Evolutionary conservation across 2,888 invertebrate species (phyloP), one percentile per base, ranked within the genome.

Genomic region (Diarsia brunnea): DNA sequence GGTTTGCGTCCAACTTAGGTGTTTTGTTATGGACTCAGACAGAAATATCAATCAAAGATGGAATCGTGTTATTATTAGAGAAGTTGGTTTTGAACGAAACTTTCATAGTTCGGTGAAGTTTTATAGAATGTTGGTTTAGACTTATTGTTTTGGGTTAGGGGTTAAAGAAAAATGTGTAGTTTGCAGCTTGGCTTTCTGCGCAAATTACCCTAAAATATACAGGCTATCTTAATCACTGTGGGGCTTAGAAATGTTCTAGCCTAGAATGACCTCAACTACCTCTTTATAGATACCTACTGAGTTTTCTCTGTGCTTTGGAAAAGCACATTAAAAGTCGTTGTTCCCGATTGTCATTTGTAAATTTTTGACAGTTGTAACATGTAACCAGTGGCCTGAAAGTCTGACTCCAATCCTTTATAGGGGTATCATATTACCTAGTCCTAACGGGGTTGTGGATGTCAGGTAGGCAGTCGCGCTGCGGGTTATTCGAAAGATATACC

Each of bases 41-140:
- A 79, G 82, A 83, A 82, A 81, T 87, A 87, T 87, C 87, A 88
- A 88, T 88, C 87, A 87, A 78, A 88, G 87, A 87, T 83, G 69
- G 70, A 84, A 78, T 82, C 69, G 79, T 84, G 72, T 87, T 87
- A 81, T 87, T 81, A 84, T 84, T 80, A 58, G 55, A 24, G 65
- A 80, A 80, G 70, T 84, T 64, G 51, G 45, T 67, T 75, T 66
- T 53, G 69, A 63, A 71, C 65, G 51, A 58, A 74, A 84, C 61
- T 80, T 79, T 31, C 27, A 61, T 47, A 61, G 77, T 82, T 75
- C 19, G 10, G 43, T 63, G 43, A 51, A 79, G 77, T 78, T 78
- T 79, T 82, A 69, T 70, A 68, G 65, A 79, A 78, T 68, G 78
- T 76, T 67, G 64, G 60, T 75, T 75, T 73, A 64, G 63, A 75